Percentiles rank a stretch among this genome's conserved stretches.
Conservation (phyloP, 2,113 vertebrate species). For the Sinocyclocheilus anophthalmus region DNA sequence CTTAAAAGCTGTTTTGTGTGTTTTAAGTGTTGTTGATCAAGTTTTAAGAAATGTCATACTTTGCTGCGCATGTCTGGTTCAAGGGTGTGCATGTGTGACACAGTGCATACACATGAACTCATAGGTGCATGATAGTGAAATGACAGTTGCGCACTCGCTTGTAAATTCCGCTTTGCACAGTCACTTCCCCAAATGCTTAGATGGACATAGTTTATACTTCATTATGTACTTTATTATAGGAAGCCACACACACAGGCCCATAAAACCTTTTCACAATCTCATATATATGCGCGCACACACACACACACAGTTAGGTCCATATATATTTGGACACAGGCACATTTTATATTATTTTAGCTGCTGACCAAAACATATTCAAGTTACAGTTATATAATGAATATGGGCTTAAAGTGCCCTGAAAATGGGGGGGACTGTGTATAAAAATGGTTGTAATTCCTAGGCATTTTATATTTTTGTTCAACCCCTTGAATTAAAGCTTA, state of each 20-base stretch:
- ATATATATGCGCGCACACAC: no score
- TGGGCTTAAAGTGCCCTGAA: no score
- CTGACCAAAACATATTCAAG: no score
- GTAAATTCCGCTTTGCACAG: neutral
- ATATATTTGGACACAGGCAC: no score
- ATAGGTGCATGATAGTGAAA: conserved; percentile 11
- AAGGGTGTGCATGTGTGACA: neutral
- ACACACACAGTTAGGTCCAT: no score
- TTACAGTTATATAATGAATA: no score
- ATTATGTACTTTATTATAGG: neutral
- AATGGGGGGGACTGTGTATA: no score
- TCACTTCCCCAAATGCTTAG: neutral
- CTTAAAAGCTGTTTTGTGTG: neutral
- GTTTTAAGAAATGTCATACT: neutral
- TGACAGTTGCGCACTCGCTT: neutral
- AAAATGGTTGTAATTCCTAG: no score
- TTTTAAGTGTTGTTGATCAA: neutral
- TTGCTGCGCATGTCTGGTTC: neutral
- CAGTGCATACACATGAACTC: neutral
- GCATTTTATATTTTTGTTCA: no score
- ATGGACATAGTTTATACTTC: neutral
- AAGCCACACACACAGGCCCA: neutral
- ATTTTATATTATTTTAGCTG: no score
- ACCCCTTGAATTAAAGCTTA: no score
- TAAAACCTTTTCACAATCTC: neutral